These are phyloP conservation scores for Falco rusticolus DNA, from an alignment of 2,797 vertebrate species.

Conservation along the genomic window DNA sequence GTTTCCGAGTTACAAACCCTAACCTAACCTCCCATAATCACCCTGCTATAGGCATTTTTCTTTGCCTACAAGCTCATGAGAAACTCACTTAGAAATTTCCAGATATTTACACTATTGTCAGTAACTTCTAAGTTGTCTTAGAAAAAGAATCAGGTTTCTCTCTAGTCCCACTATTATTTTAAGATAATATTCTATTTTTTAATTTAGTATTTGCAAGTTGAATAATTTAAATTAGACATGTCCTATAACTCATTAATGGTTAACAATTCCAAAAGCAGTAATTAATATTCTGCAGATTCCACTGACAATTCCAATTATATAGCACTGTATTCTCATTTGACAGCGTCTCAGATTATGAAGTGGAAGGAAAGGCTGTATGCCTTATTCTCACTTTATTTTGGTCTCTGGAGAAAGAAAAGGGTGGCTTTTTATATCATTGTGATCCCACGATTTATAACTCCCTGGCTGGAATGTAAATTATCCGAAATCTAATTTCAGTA, in stretches of 20 bases:
- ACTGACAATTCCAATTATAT: not conserved
- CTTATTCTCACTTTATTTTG: not conserved
- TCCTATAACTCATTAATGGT: conserved; percentile 8
- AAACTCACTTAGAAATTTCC: not conserved
- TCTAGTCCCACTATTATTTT: not conserved
- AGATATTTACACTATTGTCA: not conserved
- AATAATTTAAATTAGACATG: not conserved
- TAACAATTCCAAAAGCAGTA: not conserved
- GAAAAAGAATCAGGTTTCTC: not conserved
- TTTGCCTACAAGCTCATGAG: not conserved
- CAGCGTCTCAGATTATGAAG: not conserved
- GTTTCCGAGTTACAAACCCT: not conserved
- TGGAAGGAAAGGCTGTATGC: not conserved
- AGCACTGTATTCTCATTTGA: not conserved
- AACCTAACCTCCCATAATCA: not conserved
- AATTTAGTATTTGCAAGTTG: not conserved
- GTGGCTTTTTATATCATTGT: not conserved
- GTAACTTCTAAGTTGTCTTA: not conserved
- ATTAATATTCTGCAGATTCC: not conserved
- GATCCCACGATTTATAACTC: not conserved
- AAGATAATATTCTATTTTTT: not conserved
- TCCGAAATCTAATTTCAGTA: not conserved
- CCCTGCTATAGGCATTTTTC: not conserved
- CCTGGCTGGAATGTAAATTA: not conserved
- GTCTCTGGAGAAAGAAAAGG: not conserved